Evolutionary conservation across 2,888 invertebrate genomes (phyloP).

Genomic region (Dimorphilus gyrociliatus): DNA sequence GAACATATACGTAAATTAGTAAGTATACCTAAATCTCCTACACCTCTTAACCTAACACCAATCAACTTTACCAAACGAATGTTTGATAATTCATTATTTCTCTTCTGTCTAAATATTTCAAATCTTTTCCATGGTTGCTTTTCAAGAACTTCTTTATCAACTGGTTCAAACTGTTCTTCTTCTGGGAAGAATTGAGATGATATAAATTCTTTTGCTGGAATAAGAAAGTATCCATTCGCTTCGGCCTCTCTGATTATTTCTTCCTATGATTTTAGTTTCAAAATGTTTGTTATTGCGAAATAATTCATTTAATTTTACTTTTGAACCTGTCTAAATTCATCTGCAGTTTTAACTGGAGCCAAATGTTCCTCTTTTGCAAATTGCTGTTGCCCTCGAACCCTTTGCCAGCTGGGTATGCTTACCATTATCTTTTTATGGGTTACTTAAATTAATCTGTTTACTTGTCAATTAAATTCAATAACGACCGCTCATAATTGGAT

Average conservation of each 20-base stretch:
- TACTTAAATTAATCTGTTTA: not conserved
- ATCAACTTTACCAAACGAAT: constrained; percentile 17
- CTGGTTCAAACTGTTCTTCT: too few relatives aligned
- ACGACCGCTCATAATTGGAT: too few relatives aligned
- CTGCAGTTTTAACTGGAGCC: too few relatives aligned
- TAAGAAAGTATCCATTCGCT: constrained; percentile 20
- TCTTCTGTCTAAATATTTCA: constrained; percentile 3
- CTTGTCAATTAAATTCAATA: too few relatives aligned
- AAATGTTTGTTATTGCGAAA: constrained; percentile 9
- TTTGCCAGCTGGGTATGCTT: constrained; percentile 31
- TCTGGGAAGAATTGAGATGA: constrained; percentile 14
- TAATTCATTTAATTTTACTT: too few relatives aligned
- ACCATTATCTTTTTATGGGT: constrained; percentile 16
- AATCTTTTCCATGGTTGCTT: not conserved
- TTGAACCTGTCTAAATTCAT: too few relatives aligned
- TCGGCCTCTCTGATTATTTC: constrained; percentile 25
- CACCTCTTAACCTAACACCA: constrained; percentile 20
- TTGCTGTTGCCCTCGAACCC: constrained; percentile 18
- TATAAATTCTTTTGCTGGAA: constrained; percentile 17
- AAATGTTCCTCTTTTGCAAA: too few relatives aligned
- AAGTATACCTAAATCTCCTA: constrained; percentile 27
- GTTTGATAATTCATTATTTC: constrained; percentile 15
- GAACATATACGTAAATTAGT: constrained; percentile 22
- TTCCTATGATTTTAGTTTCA: constrained; percentile 24
- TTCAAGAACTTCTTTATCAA: constrained; percentile 1